Evolutionary conservation across 2,888 invertebrate species (phyloP).

Genomic region (Pristionchus fissidentatus): DNA sequence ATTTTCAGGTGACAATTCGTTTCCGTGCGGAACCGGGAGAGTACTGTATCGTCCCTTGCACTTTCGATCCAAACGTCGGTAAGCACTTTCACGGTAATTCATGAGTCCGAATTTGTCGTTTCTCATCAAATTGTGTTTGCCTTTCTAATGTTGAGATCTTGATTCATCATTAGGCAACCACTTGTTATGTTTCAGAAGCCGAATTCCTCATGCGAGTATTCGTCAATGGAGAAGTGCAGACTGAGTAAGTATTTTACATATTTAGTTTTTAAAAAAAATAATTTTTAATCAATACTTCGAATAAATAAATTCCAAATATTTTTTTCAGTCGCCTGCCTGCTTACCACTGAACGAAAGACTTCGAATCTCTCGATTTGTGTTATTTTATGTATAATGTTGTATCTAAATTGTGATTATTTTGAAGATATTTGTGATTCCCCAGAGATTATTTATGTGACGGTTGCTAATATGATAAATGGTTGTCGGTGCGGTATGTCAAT

Average conservation of each 20-base stretch:
- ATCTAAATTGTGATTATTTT: background rate
- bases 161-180: background rate
- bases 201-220: slow-evolving; percentile 94
- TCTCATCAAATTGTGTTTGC: background rate
- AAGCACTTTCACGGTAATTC: background rate
- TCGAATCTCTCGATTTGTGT: background rate
- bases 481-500: too few relatives aligned
- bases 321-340: slow-evolving; percentile 4
- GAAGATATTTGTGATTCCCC: background rate
- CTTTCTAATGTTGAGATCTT: too few relatives aligned
- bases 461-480: background rate
- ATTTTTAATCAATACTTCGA: background rate
- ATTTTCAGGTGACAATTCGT: slow-evolving; percentile 83
- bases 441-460: background rate
- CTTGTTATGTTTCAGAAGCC: slow-evolving; percentile 81
- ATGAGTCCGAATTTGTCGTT: background rate
- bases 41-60: slow-evolving; percentile 95
- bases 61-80: slow-evolving; percentile 85
- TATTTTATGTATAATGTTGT: slow-evolving; percentile 14
- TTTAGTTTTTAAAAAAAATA: background rate
- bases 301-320: background rate
- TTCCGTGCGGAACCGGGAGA: slow-evolving; percentile 92
- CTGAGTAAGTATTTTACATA: slow-evolving; percentile 51
- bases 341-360: slow-evolving; percentile 2
- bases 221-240: slow-evolving; percentile 83